These are phyloP conservation scores for Anarhynchus alexandrinus DNA, from an alignment of 2,113 vertebrate genomes.

Conservation along the genomic window DNA sequence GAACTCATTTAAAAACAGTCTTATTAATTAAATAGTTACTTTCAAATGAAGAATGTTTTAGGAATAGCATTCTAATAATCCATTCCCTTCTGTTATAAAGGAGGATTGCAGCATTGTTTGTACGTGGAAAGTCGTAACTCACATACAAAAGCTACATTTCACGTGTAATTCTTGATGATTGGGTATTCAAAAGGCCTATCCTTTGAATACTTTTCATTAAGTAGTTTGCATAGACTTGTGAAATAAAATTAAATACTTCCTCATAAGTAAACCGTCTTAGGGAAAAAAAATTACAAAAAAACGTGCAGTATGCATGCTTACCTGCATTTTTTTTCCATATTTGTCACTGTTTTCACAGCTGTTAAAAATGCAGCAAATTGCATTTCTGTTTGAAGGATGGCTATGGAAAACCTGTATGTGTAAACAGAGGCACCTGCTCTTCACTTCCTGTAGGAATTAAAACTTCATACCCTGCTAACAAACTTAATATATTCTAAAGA, in stretches of 20 bases:
- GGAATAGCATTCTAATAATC: constrained; percentile 30
- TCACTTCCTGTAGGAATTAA: background rate
- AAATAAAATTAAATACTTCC: background rate
- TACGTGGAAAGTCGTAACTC: constrained; percentile 11
- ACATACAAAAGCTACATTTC: constrained; percentile 2
- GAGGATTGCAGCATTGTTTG: constrained; percentile 35
- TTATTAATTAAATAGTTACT: constrained; percentile 6
- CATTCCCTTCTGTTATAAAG: constrained; percentile 74
- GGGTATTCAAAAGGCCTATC: constrained; percentile 27
- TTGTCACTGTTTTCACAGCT: background rate
- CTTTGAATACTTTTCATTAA: constrained; percentile 35
- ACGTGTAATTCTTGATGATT: background rate
- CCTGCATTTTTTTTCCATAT: background rate
- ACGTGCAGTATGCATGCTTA: background rate
- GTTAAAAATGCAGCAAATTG: background rate
- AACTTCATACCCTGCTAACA: background rate
- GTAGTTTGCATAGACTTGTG: constrained; percentile 23
- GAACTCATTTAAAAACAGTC: background rate
- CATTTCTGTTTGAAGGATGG: background rate
- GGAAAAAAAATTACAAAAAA: background rate
- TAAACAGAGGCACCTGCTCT: background rate
- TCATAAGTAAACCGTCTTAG: background rate
- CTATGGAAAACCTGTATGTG: background rate
- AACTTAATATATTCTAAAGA: background rate
- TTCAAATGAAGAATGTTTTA: constrained; percentile 51